phyloP scores from a whole-genome alignment of 2,113 vertebrate species.

The Cheilinus undulatus region DNA sequence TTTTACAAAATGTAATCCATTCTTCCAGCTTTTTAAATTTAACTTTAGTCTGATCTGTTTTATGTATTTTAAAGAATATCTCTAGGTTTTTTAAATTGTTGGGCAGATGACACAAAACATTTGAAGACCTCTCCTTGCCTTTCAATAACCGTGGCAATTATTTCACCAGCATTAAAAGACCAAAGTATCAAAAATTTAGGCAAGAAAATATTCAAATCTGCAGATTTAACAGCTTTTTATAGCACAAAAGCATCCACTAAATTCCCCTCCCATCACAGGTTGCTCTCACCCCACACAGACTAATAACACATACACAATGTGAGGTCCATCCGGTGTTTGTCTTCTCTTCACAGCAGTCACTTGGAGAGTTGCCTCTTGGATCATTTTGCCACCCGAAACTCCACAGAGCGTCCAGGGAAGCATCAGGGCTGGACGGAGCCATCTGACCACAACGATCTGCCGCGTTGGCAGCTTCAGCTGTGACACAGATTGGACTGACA shows the following conservation, averaged over 20 bases:
- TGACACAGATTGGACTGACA: constrained; percentile 12
- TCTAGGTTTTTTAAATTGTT: no score
- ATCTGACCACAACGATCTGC: constrained; percentile 42
- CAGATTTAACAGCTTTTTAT: no score
- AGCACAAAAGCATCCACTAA: background rate
- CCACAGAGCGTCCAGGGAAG: constrained; percentile 19
- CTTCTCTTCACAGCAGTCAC: constrained; percentile 13
- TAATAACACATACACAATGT: constrained; percentile 14
- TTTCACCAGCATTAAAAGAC: background rate
- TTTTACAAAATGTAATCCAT: no score
- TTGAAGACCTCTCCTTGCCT: no score
- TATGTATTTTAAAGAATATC: no score
- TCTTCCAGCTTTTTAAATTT: no score
- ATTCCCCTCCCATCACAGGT: background rate
- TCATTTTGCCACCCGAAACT: constrained; percentile 20
- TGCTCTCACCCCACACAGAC: constrained; percentile 3
- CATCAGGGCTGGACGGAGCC: constrained; percentile 17
- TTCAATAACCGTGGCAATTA: background rate
- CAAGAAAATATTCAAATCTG: no score
- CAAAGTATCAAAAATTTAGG: background rate
- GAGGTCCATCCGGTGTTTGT: constrained; percentile 32
- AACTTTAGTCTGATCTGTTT: no score
- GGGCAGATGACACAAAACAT: background rate
- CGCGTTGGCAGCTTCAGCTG: constrained; percentile 9
- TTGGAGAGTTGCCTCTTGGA: constrained; percentile 23